A percentile compares a stretch with the other conserved stretches of the same genome.
phyloP scores from a whole-genome alignment of 1,140 invertebrate species.

The Calliphora vicina region DNA sequence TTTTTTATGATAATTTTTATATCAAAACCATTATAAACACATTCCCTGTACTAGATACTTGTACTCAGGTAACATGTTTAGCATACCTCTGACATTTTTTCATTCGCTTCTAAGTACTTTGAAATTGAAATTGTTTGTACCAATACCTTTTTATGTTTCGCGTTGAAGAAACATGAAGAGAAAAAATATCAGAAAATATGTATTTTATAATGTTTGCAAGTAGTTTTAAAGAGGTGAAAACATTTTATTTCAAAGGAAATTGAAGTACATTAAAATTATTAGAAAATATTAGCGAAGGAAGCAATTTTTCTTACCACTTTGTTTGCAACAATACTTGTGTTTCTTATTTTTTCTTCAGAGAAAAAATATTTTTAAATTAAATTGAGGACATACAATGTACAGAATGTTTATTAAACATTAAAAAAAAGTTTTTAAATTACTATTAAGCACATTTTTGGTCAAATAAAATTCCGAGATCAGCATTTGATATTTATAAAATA shows the following conservation, averaged over 20 bases:
- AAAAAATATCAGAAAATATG: not conserved
- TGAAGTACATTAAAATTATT: constrained; percentile 5
- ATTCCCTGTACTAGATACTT: not conserved
- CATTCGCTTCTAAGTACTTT: not conserved
- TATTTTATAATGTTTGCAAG: not conserved
- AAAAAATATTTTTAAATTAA: too few relatives aligned
- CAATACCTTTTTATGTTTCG: not conserved
- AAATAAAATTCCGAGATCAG: too few relatives aligned
- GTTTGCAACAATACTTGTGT: too few relatives aligned
- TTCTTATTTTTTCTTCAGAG: too few relatives aligned
- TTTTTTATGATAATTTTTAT: not conserved
- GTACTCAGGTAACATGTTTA: not conserved
- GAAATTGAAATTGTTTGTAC: not conserved
- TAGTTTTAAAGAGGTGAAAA: not conserved
- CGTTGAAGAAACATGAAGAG: not conserved
- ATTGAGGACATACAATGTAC: too few relatives aligned
- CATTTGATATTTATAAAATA: too few relatives aligned
- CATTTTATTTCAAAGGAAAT: not conserved
- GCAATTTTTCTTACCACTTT: not conserved
- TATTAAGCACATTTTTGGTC: too few relatives aligned
- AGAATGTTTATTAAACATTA: too few relatives aligned
- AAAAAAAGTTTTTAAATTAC: too few relatives aligned
- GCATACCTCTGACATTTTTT: not conserved
- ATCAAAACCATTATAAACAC: not conserved
- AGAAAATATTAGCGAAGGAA: not conserved